Evolutionary conservation across 2,113 vertebrate genomes (phyloP), one percentile per base, ranked within the genome.

Genomic region (Callipepla squamata): DNA sequence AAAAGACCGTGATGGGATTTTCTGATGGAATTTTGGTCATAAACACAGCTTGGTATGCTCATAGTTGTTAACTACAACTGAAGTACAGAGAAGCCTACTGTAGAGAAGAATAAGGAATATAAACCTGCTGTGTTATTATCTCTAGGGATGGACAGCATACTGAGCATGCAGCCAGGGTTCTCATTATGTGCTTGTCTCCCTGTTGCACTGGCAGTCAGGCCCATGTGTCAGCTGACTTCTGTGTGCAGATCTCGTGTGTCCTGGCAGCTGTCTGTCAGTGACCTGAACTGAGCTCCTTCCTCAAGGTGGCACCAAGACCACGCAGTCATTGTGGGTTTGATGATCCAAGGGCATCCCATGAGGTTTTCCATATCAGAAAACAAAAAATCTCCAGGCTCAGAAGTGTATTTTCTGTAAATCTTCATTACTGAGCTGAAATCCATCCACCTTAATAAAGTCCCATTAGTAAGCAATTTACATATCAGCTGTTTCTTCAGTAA

Each of bases 111-210:
- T 44, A 44, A 65, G 40, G 40, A 65, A 9, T 30, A 11, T 20
- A 65, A 65, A 42, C 26, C 26, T 48, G 11, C 23, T 18, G 23
- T 48, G 32, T 30, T 21, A 36, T 28, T 53, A 28, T 53, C 4
- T 12, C 25, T 11, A 61, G 50, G 32, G 73, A 48, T 38, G 22
- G 48, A 62, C 2, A 0, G 0, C 1, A 19, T 8, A 20, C 14
- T 14, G 5, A 2, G 15, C 8, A 17, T 32, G 25, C 13, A 2
- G 23, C 9, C 30, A 3, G 7, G 12, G 7, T 18, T 68, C 4
- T 0, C 22, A 8, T 23, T 11, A 2, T 1, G 0, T 63, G 34
- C 28, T 5, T 18, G 19, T 30, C 53, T 76, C 53, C 66, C 66
- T 55, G 36, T 21, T 72, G 38, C 53, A 8, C 26, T 30, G 47